Conservation (phyloP, 2,797 vertebrate genomes). For the Botia kubotai region DNA sequence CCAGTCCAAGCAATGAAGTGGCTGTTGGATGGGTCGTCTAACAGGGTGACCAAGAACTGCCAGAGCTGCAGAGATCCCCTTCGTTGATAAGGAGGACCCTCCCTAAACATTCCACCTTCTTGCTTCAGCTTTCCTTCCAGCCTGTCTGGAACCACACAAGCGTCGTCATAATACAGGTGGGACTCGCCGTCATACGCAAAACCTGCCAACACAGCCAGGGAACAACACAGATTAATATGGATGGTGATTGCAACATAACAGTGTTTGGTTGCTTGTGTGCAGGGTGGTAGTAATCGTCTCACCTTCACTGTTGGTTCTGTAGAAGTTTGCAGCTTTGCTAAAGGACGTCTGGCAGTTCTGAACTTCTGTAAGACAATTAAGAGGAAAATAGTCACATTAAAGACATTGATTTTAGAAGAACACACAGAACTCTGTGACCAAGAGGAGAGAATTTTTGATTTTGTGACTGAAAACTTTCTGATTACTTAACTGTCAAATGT, state of each 20-base stretch:
- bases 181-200: constrained; percentile 86
- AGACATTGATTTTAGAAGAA: background rate
- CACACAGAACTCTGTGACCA: background rate
- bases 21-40: constrained; percentile 89
- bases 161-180: constrained; percentile 87
- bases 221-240: background rate
- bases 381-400: background rate
- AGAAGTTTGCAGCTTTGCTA: constrained; percentile 80
- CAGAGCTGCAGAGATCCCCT: constrained; percentile 94
- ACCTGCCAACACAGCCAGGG: constrained; percentile 67
- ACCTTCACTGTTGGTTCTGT: constrained; percentile 82
- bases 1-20: constrained; percentile 96
- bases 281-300: constrained; percentile 57
- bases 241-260: background rate
- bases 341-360: constrained; percentile 91
- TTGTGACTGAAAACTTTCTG: no score
- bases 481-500: no score
- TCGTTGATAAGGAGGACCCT: constrained; percentile 90
- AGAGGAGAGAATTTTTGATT: background rate
- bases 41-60: constrained; percentile 93
- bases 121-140: constrained; percentile 85
- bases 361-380: constrained; percentile 80
- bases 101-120: constrained; percentile 76
- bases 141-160: constrained; percentile 90
- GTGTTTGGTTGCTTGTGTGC: no score